A percentile compares a stretch with the other conserved stretches of the same genome.
Evolutionary conservation across 1,140 invertebrate genomes (phyloP).

Genomic region (Whitmania pigra): DNA sequence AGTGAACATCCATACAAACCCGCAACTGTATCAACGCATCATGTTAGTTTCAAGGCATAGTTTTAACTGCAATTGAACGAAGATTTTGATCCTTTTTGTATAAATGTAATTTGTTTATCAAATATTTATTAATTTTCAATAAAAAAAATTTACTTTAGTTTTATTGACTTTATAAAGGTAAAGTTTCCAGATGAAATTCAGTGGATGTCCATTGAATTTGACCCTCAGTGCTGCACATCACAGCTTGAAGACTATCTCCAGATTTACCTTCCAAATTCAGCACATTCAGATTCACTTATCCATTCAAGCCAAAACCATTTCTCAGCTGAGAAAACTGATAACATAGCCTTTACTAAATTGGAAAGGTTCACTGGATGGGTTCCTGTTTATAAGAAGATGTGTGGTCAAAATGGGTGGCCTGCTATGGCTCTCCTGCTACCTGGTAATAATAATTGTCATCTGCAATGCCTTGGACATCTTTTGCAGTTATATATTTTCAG

Average conservation of each 20-base stretch:
- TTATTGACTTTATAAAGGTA: conserved; percentile 50
- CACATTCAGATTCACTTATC: not conserved
- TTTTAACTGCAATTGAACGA: no score
- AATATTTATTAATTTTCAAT: conserved; percentile 11
- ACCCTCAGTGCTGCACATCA: conserved; percentile 75
- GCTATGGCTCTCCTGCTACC: conserved; percentile 71
- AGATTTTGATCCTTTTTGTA: not conserved
- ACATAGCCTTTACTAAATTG: conserved; percentile 18
- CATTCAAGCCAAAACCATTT: no score
- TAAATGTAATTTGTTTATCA: not conserved
- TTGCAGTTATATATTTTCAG: conserved; percentile 38
- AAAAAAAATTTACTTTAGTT: not conserved
- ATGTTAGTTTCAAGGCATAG: conserved; percentile 42
- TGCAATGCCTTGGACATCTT: no score
- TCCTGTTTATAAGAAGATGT: conserved; percentile 60
- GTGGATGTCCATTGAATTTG: conserved; percentile 86
- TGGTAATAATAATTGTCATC: conserved; percentile 39
- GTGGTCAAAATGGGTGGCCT: conserved; percentile 66
- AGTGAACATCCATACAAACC: conserved; percentile 93
- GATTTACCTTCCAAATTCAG: conserved; percentile 54
- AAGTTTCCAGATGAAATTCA: conserved; percentile 72
- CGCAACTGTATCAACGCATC: conserved; percentile 70
- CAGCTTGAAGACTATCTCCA: conserved; percentile 84
- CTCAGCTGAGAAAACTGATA: conserved; percentile 12
- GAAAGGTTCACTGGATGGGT: conserved; percentile 43